Percentiles rank a stretch among this genome's conserved stretches.
These are phyloP conservation scores for Nebria ingens DNA, from an alignment of 1,140 invertebrate species.

Conservation along the genomic window DNA sequence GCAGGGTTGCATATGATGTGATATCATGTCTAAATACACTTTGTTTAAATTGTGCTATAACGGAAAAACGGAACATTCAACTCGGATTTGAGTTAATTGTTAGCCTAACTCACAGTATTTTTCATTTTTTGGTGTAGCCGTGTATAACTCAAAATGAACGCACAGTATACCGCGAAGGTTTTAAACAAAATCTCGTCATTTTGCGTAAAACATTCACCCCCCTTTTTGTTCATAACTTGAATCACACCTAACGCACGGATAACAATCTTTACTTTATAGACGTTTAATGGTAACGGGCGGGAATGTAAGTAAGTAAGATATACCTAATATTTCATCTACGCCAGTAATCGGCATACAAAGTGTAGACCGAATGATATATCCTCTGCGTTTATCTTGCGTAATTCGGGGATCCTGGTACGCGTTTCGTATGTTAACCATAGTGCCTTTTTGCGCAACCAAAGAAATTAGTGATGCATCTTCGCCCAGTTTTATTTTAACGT, in stretches of 20 bases:
- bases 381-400: slow-evolving; percentile 36
- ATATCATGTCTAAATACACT: slow-evolving; percentile 15
- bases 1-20: slow-evolving; percentile 19
- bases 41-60: slow-evolving; percentile 10
- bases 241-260: slow-evolving; percentile 41
- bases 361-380: slow-evolving; percentile 39
- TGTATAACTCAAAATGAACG: slow-evolving; percentile 39
- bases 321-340: slow-evolving; percentile 40
- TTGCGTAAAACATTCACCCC: slow-evolving; percentile 34
- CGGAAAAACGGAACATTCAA: slow-evolving; percentile 8
- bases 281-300: no score
- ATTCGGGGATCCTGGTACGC: slow-evolving; percentile 41
- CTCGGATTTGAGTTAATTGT: background rate
- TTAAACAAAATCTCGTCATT: slow-evolving; percentile 40
- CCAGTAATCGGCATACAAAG: slow-evolving; percentile 41
- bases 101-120: background rate
- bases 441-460: slow-evolving; percentile 36
- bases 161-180: slow-evolving; percentile 40
- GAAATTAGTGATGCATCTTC: slow-evolving; percentile 37
- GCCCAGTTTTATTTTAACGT: slow-evolving; percentile 37
- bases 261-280: no score
- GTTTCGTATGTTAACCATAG: slow-evolving; percentile 38
- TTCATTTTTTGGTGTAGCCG: slow-evolving; percentile 35
- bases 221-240: slow-evolving; percentile 42
- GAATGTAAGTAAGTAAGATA: background rate